phyloP scores from a whole-genome alignment of 1,140 invertebrate species.

The Drosophila pectinifera region DNA sequence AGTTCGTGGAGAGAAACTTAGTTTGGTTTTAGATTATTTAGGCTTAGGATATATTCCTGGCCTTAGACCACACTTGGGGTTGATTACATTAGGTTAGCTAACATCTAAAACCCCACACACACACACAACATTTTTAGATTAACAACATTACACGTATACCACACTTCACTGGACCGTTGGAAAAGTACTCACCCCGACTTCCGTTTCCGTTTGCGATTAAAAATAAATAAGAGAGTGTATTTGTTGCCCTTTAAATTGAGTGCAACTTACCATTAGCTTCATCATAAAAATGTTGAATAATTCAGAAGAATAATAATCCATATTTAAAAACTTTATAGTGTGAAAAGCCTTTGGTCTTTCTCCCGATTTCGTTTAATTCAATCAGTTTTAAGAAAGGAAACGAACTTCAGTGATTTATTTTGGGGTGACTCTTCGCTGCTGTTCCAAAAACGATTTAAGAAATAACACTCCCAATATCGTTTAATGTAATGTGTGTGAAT shows the following conservation, averaged over 20 bases:
- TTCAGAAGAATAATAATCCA: not conserved
- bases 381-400: not conserved
- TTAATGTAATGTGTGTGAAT: constrained; percentile 48
- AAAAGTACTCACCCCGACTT: not conserved
- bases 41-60: not conserved
- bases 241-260: not conserved
- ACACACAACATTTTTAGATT: constrained; percentile 6
- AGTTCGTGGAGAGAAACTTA: constrained; percentile 13
- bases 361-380: not conserved
- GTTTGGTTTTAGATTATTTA: constrained; percentile 11
- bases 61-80: constrained; percentile 17
- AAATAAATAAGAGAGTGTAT: too few species aligned
- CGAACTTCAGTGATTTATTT: not conserved
- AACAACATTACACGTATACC: constrained; percentile 1
- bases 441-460: not conserved
- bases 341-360: too few species aligned
- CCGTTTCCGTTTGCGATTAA: constrained; percentile 1
- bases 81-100: constrained; percentile 20
- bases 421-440: not conserved
- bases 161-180: constrained; percentile 10
- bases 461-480: constrained; percentile 32
- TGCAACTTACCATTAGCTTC: not conserved
- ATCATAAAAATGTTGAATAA: not conserved
- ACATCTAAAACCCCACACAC: constrained; percentile 2
- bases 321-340: too few species aligned